Base-by-base conservation (phyloP, 23 tunicate species). In the Phallusia fumigata region DNA sequence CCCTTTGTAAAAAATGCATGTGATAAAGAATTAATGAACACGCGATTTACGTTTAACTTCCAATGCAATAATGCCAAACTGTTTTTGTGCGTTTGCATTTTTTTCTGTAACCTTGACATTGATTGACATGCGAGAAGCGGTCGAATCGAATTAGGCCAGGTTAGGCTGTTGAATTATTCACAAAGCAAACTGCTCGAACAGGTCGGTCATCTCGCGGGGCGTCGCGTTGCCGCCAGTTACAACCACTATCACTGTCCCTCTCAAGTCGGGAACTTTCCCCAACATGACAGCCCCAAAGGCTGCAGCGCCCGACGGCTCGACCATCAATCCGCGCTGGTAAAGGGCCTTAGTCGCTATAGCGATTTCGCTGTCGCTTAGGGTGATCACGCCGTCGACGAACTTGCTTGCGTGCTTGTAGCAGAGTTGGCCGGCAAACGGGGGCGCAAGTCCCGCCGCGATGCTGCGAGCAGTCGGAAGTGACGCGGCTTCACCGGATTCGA, bases 281-380 rank as follows among this genome's bases (percentile, higher is more conserved):
- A 79, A 84, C 75, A 84, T 33, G 35, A 89, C 50, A 31, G 94
- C 85, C 18, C 88, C 94, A 75, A 89, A 89, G 18, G 94, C 76
- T 6, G 94, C 94, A 33, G 88, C 88, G 11, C 94, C 94, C 0
- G 94, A 87, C 73, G 88, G 86, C 53, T 89, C 94, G 36, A 76
- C 88, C 1, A 84, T 65, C 22, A 89, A 49, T 1, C 94, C 94
- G 24, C 75, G 74, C 21, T 64, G 58, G 64, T 65, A 89, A 21
- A 89, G 74, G 22, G 53, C 65, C 19, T 40, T 77, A 22, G 94
- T 79, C 52, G 94, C 94, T 6, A 0, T 53, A 15, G 79, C 88
- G 26, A 89, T 51, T 47, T 89, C 83, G 11, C 28, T 45, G 74
- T 89, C 88, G 72, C 47, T 80, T 10, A 89, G 85, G 2, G 88